These are phyloP conservation scores for Lordiphosa stackelbergi DNA, from an alignment of 1,140 invertebrate species.

Conservation along the genomic window DNA sequence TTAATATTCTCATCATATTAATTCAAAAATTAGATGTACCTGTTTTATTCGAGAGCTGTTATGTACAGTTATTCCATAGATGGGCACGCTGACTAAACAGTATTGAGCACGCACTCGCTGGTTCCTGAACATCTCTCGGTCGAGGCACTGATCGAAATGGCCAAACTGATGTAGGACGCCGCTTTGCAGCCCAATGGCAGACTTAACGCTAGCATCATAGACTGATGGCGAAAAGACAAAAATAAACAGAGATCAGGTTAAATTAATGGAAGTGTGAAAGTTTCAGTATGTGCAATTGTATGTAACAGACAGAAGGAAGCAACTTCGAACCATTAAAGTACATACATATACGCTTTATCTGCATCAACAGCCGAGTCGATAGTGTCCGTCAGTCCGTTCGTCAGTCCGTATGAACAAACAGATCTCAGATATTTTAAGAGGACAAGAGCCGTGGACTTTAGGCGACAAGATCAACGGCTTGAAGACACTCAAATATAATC, in stretches of 20 bases:
- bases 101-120: conserved; percentile 79
- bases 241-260: neutral
- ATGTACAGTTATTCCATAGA: conserved; percentile 63
- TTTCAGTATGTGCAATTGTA: no score
- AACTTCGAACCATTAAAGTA: no score
- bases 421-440: no score
- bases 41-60: conserved; percentile 34
- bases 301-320: no score
- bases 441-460: no score
- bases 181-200: conserved; percentile 81
- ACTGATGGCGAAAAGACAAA: conserved; percentile 77
- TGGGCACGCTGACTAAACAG: conserved; percentile 80
- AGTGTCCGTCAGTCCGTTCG: no score
- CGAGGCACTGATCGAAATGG: conserved; percentile 84
- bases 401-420: no score
- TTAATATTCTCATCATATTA: no score
- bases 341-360: no score
- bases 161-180: conserved; percentile 82
- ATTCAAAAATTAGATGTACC: conserved; percentile 19
- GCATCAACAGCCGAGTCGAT: no score
- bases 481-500: no score
- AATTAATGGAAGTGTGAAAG: neutral
- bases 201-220: conserved; percentile 83
- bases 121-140: conserved; percentile 26
- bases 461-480: no score